Percentiles rank a stretch among this genome's conserved stretches.
These are phyloP conservation scores for Agriopis marginaria DNA, from an alignment of 2,888 invertebrate species.

Conservation along the genomic window DNA sequence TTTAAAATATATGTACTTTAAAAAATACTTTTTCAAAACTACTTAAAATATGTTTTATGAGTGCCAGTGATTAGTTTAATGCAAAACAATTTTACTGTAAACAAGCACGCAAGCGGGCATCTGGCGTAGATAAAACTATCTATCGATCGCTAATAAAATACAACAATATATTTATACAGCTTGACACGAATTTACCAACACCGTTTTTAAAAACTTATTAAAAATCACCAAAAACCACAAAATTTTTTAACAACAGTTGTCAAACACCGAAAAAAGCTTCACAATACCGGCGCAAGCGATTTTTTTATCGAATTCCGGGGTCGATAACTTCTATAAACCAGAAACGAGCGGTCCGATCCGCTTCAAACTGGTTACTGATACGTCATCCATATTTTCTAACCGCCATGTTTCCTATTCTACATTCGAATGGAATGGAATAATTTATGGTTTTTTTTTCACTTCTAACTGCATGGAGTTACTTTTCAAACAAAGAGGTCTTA, in stretches of 20 bases:
- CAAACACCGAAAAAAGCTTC: conserved; percentile 12
- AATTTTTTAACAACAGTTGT: conserved; percentile 2
- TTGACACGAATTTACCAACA: background rate
- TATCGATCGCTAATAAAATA: no score
- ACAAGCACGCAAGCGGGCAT: no score
- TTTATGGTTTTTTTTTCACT: background rate
- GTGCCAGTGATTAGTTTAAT: no score
- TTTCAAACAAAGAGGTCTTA: no score
- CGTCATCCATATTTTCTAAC: conserved; percentile 18
- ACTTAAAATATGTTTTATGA: no score
- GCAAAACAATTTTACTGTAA: no score
- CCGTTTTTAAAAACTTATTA: background rate
- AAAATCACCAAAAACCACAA: background rate
- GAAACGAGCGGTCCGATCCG: conserved; percentile 48
- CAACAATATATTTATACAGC: background rate
- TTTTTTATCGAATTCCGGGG: conserved; percentile 32
- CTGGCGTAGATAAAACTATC: no score
- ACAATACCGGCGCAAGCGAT: conserved; percentile 19
- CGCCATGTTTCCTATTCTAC: conserved; percentile 27
- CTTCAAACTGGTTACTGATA: conserved; percentile 51
- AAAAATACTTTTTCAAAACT: no score
- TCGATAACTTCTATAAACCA: conserved; percentile 49
- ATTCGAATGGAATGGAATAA: background rate
- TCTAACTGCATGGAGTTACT: no score
- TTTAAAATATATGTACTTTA: no score